These are phyloP conservation scores for Ctenomys sociabilis DNA, from an alignment of 2,113 vertebrate genomes.

Conservation along the genomic window DNA sequence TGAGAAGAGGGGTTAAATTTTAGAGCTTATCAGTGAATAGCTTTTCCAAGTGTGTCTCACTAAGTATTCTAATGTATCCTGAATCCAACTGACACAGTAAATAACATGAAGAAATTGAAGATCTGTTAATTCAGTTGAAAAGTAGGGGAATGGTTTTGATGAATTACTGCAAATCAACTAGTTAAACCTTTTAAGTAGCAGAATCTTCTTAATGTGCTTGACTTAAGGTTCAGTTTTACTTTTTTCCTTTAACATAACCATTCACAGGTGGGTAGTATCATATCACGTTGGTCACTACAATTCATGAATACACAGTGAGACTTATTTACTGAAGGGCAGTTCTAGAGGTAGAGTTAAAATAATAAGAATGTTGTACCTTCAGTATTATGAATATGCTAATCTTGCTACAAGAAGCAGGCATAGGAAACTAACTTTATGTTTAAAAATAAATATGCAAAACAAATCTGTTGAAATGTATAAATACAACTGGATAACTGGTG, in stretches of 20 bases:
- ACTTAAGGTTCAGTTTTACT: not conserved
- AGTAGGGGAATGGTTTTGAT: not conserved
- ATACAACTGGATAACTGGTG: constrained; percentile 55
- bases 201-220: not conserved
- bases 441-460: constrained; percentile 72
- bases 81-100: not conserved
- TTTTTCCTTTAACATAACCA: not conserved
- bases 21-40: not conserved
- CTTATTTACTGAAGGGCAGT: constrained; percentile 44
- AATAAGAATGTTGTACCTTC: constrained; percentile 52
- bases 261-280: not conserved
- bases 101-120: not conserved
- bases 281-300: not conserved
- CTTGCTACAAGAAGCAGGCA: constrained; percentile 64
- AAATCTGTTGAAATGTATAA: constrained; percentile 65
- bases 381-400: constrained; percentile 71
- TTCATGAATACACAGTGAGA: constrained; percentile 39
- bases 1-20: not conserved
- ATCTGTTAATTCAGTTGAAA: not conserved
- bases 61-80: not conserved
- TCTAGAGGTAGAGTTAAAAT: constrained; percentile 50
- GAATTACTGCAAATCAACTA: not conserved
- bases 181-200: not conserved
- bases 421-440: constrained; percentile 68
- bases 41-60: not conserved